Base-by-base conservation (phyloP, 1,140 invertebrate species). In the Acromyrmex heyeri region DNA sequence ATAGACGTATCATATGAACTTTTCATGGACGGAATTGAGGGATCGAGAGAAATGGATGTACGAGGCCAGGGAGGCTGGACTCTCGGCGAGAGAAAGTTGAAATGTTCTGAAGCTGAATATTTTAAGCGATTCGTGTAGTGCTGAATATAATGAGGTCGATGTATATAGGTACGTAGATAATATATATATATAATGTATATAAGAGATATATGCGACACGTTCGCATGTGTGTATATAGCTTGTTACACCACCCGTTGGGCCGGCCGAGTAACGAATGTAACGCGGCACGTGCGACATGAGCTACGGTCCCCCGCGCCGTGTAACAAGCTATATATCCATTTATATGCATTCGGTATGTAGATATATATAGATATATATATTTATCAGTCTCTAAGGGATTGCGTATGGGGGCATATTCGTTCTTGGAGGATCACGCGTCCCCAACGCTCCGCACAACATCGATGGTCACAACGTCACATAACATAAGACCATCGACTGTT, bases 361-460 rank as follows among this genome's bases (percentile, higher is more conserved):
- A 88, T 87, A 87, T 89, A 73, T 73, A 87, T 85, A 73, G 70
- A 82, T 73, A 85, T 85, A 87, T 85, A 72, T 91, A 86, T 88
- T 90, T 85, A 88, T 90, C 82, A 72, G 88, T 91, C 88, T 92
- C 92, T 93, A 93, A 93, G 85, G 92, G 89, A 93, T 91, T 91
- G 92, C 88, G 76, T 88, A 91, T 88, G 83, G 90, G 89, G 90
- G 75, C 77, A 87, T 87, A 87, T 89, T 92, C 82, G 83, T 92
- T 91, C 91, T 92, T 93, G 93, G 93, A 93, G 93, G 92, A 93
- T 93, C 90, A 72, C 76, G 88, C 77, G 76, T 87, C 75, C 78
- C 78, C 65, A 75, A 75, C 55, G 55, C 69, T 73, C 69, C 38
- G 55, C 59, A 38, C 59, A 18, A 83, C 38, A 16, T 62, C 79